Evolutionary conservation across 2,113 vertebrate genomes (phyloP), one percentile per base, ranked within the genome.

Genomic region (Tretioscincus oriximinensis): DNA sequence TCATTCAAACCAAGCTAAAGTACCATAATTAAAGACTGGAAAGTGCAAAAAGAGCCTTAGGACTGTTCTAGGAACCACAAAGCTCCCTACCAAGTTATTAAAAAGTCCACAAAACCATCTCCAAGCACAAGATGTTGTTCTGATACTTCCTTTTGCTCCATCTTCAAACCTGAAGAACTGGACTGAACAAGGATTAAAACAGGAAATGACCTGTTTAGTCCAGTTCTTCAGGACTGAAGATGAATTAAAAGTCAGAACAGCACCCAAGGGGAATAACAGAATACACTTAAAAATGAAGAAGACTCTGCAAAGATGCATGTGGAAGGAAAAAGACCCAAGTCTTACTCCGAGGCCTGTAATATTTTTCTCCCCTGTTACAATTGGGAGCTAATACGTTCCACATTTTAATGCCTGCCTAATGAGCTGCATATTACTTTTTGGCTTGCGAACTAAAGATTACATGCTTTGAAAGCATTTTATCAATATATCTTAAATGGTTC

Each of bases 361-460:
- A 58, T 2, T n/a, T 26, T 41, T 64, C 70, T 84, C 22, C 58
- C 76, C 77, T 84, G 61, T 67, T 69, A 76, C 83, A 78, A 66
- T 47, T n/a, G 70, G 81, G 45, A 79, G 49, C 28, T 86, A 89
- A 91, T 60, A 58, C 26, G 31, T 88, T 87, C 76, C 81, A 85
- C 51, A 69, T 85, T 84, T 76, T 10, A 28, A 35, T 81, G 81
- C 51, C 68, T 79, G 66, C 16, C n/a, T 74, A 84, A 61, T 76
- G 82, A 88, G 75, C 80, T 9, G 54, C 61, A 72, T 0, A 1
- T 69, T 82, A 81, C 72, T 22, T 86, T 69, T 75, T 70, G 26
- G 60, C 54, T 1, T 80, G 26, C 75, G 24, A 80, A 84, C 83
- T 73, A 83, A 71, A 84, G 77, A 80, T 64, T 65, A 85, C 61